These are phyloP conservation scores for Drosophila lacicola DNA, from an alignment of 2,888 invertebrate genomes.

Conservation along the genomic window DNA sequence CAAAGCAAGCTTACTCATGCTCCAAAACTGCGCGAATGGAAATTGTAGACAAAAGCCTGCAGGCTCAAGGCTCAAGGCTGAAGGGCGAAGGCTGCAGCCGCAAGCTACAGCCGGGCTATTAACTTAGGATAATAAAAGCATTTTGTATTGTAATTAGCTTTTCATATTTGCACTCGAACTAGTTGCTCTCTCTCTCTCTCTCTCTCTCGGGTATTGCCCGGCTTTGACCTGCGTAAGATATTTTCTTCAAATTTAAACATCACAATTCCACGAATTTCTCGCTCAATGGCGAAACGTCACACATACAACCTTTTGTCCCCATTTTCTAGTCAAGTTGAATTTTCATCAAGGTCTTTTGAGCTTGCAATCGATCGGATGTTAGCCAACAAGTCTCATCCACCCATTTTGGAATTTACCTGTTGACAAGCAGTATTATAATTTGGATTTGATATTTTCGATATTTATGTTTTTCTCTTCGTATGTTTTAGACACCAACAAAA, in stretches of 20 bases:
- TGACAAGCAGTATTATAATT: not conserved
- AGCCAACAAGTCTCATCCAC: too few relatives aligned
- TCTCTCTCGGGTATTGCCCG: not conserved
- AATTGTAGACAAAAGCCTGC: not conserved
- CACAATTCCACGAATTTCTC: too few relatives aligned
- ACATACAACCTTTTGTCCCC: too few relatives aligned
- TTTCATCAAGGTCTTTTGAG: too few relatives aligned
- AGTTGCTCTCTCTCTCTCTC: not conserved
- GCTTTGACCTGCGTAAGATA: too few relatives aligned
- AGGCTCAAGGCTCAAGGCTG: not conserved
- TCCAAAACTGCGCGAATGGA: not conserved
- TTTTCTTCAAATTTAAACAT: too few relatives aligned
- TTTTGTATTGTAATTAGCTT: not conserved
- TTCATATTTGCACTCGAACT: not conserved
- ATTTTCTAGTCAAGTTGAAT: too few relatives aligned
- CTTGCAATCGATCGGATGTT: too few relatives aligned
- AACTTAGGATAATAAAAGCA: constrained; percentile 44
- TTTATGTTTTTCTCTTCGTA: constrained; percentile 32
- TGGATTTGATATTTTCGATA: constrained; percentile 33
- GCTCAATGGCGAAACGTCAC: too few relatives aligned
- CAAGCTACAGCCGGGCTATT: constrained; percentile 40
- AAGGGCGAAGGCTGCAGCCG: constrained; percentile 16
- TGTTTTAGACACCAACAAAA: constrained; percentile 52
- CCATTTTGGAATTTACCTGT: not conserved
- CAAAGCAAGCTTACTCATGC: constrained; percentile 43